Evolutionary conservation across 2,113 vertebrate genomes (phyloP).

Genomic region (Xiphophorus couchianus): DNA sequence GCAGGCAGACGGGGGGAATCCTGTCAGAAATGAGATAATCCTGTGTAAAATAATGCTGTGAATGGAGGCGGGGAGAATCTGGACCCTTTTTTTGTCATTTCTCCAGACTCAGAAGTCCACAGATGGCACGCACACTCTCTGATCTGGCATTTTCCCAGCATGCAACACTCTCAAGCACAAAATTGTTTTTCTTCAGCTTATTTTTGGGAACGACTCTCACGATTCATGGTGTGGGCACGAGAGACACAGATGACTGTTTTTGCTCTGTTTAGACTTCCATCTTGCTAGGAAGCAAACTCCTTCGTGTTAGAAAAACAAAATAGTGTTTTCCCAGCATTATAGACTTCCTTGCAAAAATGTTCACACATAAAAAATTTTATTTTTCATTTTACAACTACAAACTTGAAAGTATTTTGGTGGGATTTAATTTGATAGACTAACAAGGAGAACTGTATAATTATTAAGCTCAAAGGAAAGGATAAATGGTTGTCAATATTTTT

Average conservation of each 20-base stretch:
- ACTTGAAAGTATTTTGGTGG: neutral
- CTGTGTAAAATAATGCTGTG: slow-evolving; percentile 35
- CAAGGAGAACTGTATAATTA: neutral
- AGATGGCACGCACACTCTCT: slow-evolving; percentile 12
- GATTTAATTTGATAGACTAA: neutral
- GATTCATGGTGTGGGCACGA: slow-evolving; percentile 9
- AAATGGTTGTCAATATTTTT: too few species aligned
- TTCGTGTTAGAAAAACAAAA: slow-evolving; percentile 16
- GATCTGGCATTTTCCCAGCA: slow-evolving; percentile 15
- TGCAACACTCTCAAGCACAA: slow-evolving; percentile 10
- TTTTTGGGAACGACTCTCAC: neutral
- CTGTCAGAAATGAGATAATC: slow-evolving; percentile 62
- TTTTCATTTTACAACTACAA: neutral
- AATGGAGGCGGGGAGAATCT: slow-evolving; percentile 18
- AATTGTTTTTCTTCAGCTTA: neutral
- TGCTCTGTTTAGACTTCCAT: slow-evolving; percentile 29
- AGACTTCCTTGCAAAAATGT: neutral
- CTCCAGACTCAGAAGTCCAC: slow-evolving; percentile 16
- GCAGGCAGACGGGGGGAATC: slow-evolving; percentile 55
- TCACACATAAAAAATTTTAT: neutral
- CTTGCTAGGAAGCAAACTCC: neutral
- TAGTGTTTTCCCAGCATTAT: neutral
- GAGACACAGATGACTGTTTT: slow-evolving; percentile 21
- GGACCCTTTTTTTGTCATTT: slow-evolving; percentile 25
- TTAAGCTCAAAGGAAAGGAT: neutral